Evolutionary conservation across 2,113 vertebrate species (phyloP).

Genomic region (Entosphenus tridentatus): DNA sequence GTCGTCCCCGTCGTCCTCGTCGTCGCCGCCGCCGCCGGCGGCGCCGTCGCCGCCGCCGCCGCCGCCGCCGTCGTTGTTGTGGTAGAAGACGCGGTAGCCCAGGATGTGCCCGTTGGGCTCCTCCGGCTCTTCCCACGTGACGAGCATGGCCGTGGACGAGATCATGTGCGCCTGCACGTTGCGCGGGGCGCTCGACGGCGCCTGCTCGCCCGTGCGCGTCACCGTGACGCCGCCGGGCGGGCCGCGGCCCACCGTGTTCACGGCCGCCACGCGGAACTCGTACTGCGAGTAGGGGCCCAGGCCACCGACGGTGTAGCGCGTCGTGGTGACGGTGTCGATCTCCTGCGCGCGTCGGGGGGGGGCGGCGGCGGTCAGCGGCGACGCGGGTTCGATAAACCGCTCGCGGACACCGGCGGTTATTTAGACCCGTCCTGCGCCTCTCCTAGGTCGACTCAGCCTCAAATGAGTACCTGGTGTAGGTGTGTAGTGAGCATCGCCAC

Average conservation of each 20-base stretch:
- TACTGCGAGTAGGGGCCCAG: slow-evolving; percentile 95
- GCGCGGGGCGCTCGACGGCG: slow-evolving; percentile 66
- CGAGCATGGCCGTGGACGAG: slow-evolving; percentile 60
- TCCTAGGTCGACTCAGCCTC: too few relatives aligned
- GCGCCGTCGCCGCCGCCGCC: too few relatives aligned
- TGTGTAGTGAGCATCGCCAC: too few relatives aligned
- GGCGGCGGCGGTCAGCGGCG: too few relatives aligned
- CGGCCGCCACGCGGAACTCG: slow-evolving; percentile 76
- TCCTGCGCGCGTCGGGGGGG: slow-evolving; percentile 24
- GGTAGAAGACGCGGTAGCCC: slow-evolving; percentile 70
- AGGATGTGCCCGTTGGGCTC: slow-evolving; percentile 91
- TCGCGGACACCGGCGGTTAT: too few relatives aligned
- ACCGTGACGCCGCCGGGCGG: slow-evolving; percentile 77
- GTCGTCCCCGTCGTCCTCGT: too few relatives aligned
- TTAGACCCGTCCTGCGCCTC: too few relatives aligned
- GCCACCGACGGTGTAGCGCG: slow-evolving; percentile 85
- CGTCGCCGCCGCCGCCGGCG: too few relatives aligned
- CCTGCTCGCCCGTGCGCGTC: slow-evolving; percentile 75
- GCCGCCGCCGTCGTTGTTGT: too few relatives aligned
- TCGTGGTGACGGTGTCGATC: slow-evolving; percentile 89
- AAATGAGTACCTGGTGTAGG: too few relatives aligned
- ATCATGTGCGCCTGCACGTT: slow-evolving; percentile 80
- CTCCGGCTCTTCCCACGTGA: slow-evolving; percentile 88
- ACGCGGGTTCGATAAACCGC: too few relatives aligned
- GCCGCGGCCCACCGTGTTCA: slow-evolving; percentile 88